A percentile compares a stretch with the other conserved stretches of the same genome.
Evolutionary conservation across 2,113 vertebrate species (phyloP).

Genomic region (Ictalurus furcatus): DNA sequence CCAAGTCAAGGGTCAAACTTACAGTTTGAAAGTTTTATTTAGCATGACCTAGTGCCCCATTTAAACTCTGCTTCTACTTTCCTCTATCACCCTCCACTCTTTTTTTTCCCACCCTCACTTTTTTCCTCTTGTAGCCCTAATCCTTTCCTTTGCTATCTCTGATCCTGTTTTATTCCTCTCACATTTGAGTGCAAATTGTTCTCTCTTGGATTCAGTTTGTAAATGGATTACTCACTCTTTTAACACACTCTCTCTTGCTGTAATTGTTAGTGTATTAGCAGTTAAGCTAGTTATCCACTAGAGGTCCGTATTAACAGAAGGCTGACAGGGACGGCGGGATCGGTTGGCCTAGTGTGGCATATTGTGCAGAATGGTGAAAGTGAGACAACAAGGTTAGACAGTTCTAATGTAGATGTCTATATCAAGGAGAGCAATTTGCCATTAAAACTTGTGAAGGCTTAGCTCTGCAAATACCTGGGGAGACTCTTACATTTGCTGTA

Average conservation of each 20-base stretch:
- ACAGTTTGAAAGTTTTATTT: constrained; percentile 30
- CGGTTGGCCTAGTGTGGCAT: not conserved
- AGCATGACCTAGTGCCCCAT: constrained; percentile 22
- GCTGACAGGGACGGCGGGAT: not conserved
- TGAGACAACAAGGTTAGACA: constrained; percentile 1
- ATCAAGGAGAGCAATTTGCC: not conserved
- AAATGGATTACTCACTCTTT: constrained; percentile 28
- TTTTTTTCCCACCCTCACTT: not conserved
- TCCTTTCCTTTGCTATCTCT: constrained; percentile 24
- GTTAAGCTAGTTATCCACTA: not conserved
- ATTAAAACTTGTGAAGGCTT: not conserved
- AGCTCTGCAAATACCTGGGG: not conserved
- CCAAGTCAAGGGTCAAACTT: not conserved
- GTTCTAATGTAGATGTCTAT: constrained; percentile 15
- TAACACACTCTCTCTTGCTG: not conserved
- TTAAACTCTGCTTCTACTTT: constrained; percentile 17
- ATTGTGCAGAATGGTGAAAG: not conserved
- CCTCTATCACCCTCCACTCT: not conserved
- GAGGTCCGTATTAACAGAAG: not conserved
- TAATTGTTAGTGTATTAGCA: constrained; percentile 6
- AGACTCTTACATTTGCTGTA: not conserved
- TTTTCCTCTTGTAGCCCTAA: constrained; percentile 12
- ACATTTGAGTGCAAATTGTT: constrained; percentile 9
- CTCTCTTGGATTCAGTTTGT: constrained; percentile 3
- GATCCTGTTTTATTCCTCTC: constrained; percentile 26